A percentile compares a stretch with the other conserved stretches of the same genome.
Conservation (phyloP, 35 echinoderm and acorn worm species). For the Apostichopus japonicus region DNA sequence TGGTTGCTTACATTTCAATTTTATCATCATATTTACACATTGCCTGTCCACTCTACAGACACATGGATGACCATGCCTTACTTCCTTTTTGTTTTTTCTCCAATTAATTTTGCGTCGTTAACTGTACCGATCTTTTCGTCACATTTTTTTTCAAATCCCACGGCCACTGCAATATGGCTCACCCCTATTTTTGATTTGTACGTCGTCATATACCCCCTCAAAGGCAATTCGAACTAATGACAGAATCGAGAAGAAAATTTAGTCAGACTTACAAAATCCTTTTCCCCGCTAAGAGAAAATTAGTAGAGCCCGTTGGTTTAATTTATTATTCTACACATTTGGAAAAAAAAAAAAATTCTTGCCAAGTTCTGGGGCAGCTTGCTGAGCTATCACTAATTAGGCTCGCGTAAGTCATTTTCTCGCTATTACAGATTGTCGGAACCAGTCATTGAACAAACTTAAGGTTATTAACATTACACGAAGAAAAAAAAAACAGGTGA, state of each 20-base stretch:
- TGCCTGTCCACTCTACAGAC: no score
- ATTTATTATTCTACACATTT: slow-evolving; percentile 15
- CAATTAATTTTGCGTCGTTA: no score
- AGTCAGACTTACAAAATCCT: neutral
- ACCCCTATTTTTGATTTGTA: neutral
- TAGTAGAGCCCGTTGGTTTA: neutral
- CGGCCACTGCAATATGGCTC: neutral
- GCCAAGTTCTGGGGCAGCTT: slow-evolving; percentile 15
- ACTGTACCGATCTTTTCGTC: no score
- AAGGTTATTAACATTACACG: slow-evolving; percentile 41
- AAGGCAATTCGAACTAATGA: neutral
- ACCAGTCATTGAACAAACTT: slow-evolving; percentile 46
- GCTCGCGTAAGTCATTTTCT: slow-evolving; percentile 40
- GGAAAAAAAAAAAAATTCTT: neutral
- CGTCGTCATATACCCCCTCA: neutral
- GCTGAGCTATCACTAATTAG: slow-evolving; percentile 44
- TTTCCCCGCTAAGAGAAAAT: neutral
- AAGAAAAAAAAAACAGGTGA: slow-evolving; percentile 14
- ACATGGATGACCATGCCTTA: no score
- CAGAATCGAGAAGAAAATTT: neutral
- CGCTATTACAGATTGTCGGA: slow-evolving; percentile 41
- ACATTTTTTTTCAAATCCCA: neutral
- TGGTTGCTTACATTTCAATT: no score
- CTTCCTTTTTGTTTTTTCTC: no score
- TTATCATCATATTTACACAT: no score